Evolutionary conservation across 2,797 vertebrate genomes (phyloP).

Genomic region (Pseudochirops cupreus): DNA sequence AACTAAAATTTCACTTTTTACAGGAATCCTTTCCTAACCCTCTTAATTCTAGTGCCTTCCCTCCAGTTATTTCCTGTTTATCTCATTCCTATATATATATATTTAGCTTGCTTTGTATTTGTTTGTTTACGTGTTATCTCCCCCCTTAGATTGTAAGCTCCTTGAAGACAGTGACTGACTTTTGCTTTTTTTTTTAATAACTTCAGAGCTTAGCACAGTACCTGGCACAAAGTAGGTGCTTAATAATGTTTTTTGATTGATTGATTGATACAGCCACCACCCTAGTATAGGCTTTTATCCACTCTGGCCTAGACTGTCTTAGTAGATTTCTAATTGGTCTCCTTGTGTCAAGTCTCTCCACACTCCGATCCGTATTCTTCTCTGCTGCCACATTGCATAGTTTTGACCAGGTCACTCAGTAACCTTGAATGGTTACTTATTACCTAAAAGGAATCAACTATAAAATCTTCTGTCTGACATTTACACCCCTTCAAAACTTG

Average conservation of each 20-base stretch:
- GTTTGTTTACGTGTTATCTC: too few relatives aligned
- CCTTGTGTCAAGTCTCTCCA: background rate
- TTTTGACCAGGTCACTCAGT: background rate
- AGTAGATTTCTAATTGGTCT: background rate
- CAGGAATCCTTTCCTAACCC: too few relatives aligned
- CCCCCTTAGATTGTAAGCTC: too few relatives aligned
- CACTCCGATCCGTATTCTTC: background rate
- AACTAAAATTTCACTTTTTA: too few relatives aligned
- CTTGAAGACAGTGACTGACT: too few relatives aligned
- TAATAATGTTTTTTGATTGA: background rate
- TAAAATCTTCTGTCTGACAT: background rate
- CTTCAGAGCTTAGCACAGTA: background rate
- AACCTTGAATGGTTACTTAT: background rate
- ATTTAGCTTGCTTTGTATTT: too few relatives aligned
- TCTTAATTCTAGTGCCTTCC: too few relatives aligned
- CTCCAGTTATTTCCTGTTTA: too few relatives aligned
- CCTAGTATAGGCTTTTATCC: background rate
- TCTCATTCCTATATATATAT: too few relatives aligned
- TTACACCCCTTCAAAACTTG: background rate
- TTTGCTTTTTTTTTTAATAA: too few relatives aligned
- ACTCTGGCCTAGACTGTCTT: background rate
- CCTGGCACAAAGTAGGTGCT: background rate
- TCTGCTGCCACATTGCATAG: background rate
- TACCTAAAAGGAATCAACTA: background rate
- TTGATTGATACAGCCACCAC: too few relatives aligned